Evolutionary conservation across 2,797 vertebrate species (phyloP), one percentile per base, ranked within the genome.

Genomic region (Labroides dimidiatus): DNA sequence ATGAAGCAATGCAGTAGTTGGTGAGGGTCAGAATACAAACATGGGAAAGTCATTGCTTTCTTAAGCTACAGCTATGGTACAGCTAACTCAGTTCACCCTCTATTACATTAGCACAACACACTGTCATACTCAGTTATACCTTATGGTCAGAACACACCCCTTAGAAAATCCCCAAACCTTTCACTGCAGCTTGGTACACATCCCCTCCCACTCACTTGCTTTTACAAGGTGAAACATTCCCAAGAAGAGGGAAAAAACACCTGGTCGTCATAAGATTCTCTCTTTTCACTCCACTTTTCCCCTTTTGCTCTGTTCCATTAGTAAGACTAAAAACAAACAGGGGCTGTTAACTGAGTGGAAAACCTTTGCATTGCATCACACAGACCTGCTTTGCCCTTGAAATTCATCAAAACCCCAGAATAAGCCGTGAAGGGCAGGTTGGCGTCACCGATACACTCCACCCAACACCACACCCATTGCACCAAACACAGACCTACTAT

Each of bases 211-310:
- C 84, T 84, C 63, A 1, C 60, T 76, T 61, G 66, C 83, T 86
- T 94, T 93, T 93, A 94, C 89, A 93, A 94, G 93, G 91, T 93
- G 92, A 93, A 93, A 93, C 86, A 87, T 90, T 93, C 89, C 90
- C 80, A 14, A 84, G 78, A 78, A 85, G 72, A 84, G 78, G 82
- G 85, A 84, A 92, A 93, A 93, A 89, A 88, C 91, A 92, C 92
- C 91, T 93, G 90, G 91, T 89, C 82, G 75, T 90, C 88, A 87
- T 85, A 80, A 69, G 78, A 75, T 79, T 79, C 45, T 70, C 41
- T 76, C 66, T 82, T 87, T 87, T 89, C 63, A 64, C 61, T 80
- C 60, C 66, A 54, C 80, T 85, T 82, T 90, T 75, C 81, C 84
- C 74, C 60, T 77, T 75, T 73, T 53, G 24, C 75, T 81, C 78